Evolutionary conservation across 2,113 vertebrate species (phyloP), one percentile per base, ranked within the genome.

Genomic region (Felis chaus): DNA sequence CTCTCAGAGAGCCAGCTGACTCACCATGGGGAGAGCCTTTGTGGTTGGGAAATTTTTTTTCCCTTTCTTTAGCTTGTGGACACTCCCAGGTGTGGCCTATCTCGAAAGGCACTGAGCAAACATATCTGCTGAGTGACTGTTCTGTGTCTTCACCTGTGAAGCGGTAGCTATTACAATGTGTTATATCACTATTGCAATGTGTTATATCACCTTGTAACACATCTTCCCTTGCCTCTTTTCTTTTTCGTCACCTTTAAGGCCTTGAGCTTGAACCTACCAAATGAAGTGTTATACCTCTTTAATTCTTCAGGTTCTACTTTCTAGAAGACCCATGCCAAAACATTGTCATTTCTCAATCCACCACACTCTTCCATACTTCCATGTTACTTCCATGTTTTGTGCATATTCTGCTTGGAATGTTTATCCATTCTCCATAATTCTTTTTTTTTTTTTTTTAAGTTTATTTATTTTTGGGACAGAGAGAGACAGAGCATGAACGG

Each of bases 271-370:
- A 55, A 63, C 19, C 69, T 95, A 5, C 39, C 36, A 84, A 55
- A 10, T 31, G 29, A 94, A 45, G 4, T 57, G 21, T 89, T 89
- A 86, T 82, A 23, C 21, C 5, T 21, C 16, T 55, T 95, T 91
- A 63, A n/a, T 74, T 95, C 53, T 96, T 88, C 55, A 63, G 25
- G 4, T 57, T 96, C 82, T 86, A 16, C 12, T 91, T 82, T 63
- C 23, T 57, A 71, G 48, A 29, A 19, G 4, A 53, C 15, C 7
- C 31, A 80, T 3, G 8, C 25, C 83, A 90, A 91, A 36, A 48
- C 21, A 21, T 18, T 29, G 23, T 69, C 33, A 21, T 87, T 73
- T n/a, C 29, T 91, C 4, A 89, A 5, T 45, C 9, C 1, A 61
- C n/a, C 29, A 19, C 1, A 48, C 16, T 63, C 18, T 63, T 94